Evolutionary conservation across 2,113 vertebrate species (phyloP), one percentile per base, ranked within the genome.

Genomic region (Glaucomys volans): DNA sequence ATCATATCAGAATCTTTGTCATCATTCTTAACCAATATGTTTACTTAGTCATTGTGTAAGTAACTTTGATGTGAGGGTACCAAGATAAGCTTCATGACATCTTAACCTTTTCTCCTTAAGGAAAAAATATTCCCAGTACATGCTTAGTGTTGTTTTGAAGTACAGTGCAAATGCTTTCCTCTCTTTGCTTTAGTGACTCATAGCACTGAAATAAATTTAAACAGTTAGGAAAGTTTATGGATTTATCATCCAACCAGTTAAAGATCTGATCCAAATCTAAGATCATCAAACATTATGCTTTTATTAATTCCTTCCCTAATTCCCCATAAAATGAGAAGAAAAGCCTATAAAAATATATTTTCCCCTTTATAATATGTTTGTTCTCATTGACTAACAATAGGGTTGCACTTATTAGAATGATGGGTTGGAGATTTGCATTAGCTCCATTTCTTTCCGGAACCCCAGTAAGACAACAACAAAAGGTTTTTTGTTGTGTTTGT

Each of bases 111-210:
- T 87, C 59, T 97, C 64, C 67, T 87, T 77, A 95, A 91, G 80
- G 40, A 71, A 83, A 96, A 94, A 90, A 22, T 95, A 94, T 90
- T 93, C 90, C 76, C 91, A 92, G 81, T 90, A 95, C 93, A 90
- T 28, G 81, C 4, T 90, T 40, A 91, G 47, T 84, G 47, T 83
- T 97, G 57, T 91, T 97, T 96, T 88, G 74, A 50, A 94, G 40
- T 54, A 84, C 28, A 17, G 47, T 83, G 40, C 22, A 74, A 89
- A 52, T 84, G 74, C 22, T 95, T 95, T 94, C 52, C 79, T 93
- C 28, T 90, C 57, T 91, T 67, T 93, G 66, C 17, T 91, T 85
- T 87, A 86, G 69, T 82, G 95, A 87, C 44, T 91, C 93, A 89
- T 67, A 87, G 75, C 5, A 8, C 57, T 81, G 10, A 95, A 85